Evolutionary conservation across 2,888 invertebrate species (phyloP), one percentile per base, ranked within the genome.

Genomic region (Tortricodes alternella): DNA sequence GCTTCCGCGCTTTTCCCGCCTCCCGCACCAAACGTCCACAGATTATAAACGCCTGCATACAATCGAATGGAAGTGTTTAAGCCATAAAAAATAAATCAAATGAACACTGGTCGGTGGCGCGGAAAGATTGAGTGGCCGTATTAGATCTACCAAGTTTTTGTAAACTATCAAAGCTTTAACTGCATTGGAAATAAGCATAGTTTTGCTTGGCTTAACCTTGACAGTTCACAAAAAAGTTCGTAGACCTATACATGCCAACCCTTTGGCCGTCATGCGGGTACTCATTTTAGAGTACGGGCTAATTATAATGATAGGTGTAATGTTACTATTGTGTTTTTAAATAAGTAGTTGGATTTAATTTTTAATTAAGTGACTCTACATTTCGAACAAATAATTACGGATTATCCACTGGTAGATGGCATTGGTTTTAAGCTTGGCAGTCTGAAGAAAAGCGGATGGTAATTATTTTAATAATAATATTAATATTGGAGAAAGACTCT

Each of bases 41-140:
- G 68, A 83, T 88, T 87, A 80, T 78, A 64, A 67, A 83, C 88
- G 89, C 87, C 88, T 74, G 87, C 87, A 89, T 87, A 67, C 64
- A 72, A 73, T 66, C 53, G 59, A 59, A 62, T 48, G 48, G 32
- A 50, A 63, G 27, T 58, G 58, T 68, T 72, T 73, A 67, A 74
- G 71, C 62, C 70, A 78, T 83, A 83, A 84, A 85, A 80, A 85
- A 83, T 81, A 84, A 85, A 87, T 87, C 85, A 76, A 71, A 68
- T 60, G 71, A 64, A 66, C 61, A 65, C 70, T 62, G 69, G 66
- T 67, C 70, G 66, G 43, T 60, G 66, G 62, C 67, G 69, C 70
- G 70, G 67, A 71, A 74, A 76, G 75, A 83, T 83, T 77, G 78
- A 81, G 76, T 74, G 74, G 70, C 18, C 41, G n/a, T n/a, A n/a